Conservation (phyloP, 2,888 invertebrate species). For the Dryococelus australis region DNA sequence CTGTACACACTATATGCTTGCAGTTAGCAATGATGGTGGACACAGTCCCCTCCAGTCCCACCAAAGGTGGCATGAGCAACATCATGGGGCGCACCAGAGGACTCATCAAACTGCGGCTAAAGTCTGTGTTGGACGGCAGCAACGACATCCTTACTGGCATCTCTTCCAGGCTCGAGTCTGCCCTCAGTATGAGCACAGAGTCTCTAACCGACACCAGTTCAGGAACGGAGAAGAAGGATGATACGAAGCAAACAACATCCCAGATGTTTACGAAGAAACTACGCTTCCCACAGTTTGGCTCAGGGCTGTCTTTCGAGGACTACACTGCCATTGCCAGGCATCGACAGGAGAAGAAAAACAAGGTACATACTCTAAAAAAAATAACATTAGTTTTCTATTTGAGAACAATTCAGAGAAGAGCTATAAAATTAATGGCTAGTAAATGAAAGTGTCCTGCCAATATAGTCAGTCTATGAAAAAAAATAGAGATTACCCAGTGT, state of each 20-base stretch:
- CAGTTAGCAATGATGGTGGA: constrained; percentile 22
- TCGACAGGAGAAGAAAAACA: constrained; percentile 50
- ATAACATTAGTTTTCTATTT: no score
- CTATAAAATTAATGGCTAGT: no score
- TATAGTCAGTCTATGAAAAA: no score
- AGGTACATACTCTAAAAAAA: not conserved
- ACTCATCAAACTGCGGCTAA: constrained; percentile 60
- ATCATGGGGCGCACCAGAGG: constrained; percentile 60
- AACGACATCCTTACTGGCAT: constrained; percentile 60
- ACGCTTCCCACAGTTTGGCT: constrained; percentile 48
- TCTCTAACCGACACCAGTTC: constrained; percentile 42
- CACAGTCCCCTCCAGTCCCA: not conserved
- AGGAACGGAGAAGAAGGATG: not conserved
- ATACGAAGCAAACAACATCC: not conserved
- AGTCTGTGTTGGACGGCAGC: constrained; percentile 61
- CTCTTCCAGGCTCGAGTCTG: constrained; percentile 50
- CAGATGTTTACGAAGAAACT: constrained; percentile 37
- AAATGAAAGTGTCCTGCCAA: no score
- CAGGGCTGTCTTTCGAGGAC: constrained; percentile 57
- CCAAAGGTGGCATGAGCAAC: not conserved
- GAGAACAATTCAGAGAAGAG: no score
- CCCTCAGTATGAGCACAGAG: constrained; percentile 51
- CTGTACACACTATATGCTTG: not conserved
- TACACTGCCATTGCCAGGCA: constrained; percentile 58
- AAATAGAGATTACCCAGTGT: no score